Conservation (phyloP, 2,888 invertebrate genomes). For the Heliconius sara region DNA sequence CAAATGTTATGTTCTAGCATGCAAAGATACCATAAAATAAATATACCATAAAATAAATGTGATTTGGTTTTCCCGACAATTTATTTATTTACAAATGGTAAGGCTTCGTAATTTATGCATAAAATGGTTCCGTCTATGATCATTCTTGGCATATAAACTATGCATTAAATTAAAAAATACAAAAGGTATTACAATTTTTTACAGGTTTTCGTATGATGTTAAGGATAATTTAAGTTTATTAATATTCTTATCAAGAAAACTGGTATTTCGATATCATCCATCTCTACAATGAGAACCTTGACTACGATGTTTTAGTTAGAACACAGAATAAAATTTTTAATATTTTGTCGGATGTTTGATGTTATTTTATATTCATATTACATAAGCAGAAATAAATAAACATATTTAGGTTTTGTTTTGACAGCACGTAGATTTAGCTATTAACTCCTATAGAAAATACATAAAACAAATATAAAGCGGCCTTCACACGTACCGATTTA, state of each 20-base stretch:
- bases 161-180: slow-evolving; percentile 9
- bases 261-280: slow-evolving; percentile 37
- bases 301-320: slow-evolving; percentile 1
- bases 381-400: neutral
- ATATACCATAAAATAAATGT: neutral
- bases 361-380: neutral
- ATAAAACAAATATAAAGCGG: slow-evolving; percentile 8
- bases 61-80: neutral
- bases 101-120: slow-evolving; percentile 3
- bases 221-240: slow-evolving; percentile 27
- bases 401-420: neutral
- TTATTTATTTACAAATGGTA: neutral
- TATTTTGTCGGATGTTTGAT: neutral
- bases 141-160: slow-evolving; percentile 10
- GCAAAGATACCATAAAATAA: neutral
- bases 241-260: slow-evolving; percentile 35
- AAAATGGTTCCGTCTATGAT: neutral
- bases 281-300: slow-evolving; percentile 34
- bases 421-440: neutral
- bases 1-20: neutral
- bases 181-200: slow-evolving; percentile 5
- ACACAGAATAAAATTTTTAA: neutral
- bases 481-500: slow-evolving; percentile 32
- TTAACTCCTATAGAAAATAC: neutral
- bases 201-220: slow-evolving; percentile 6